Evolutionary conservation across 2,888 invertebrate species (phyloP), one percentile per base, ranked within the genome.

Genomic region (Lasioglossum pauxillum): DNA sequence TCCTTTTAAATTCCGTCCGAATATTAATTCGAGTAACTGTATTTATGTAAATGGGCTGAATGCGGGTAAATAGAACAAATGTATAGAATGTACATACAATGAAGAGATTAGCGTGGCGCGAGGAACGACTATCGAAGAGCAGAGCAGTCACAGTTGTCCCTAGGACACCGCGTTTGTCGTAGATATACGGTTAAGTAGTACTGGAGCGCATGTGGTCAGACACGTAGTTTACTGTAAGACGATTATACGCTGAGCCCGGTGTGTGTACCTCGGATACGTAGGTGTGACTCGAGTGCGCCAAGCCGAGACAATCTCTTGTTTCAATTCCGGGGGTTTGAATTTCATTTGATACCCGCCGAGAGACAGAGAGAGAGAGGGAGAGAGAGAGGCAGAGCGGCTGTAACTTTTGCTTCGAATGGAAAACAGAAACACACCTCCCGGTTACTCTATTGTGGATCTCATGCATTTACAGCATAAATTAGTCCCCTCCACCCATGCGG

Each of bases 101-200:
- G 64, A 64, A 46, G 64, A 46, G 60, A 46, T 76, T 46, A 46
- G 44, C 10, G 49, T 19, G 53, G 31, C 12, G 16, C 5, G 27
- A 38, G 35, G n/a, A 83, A 72, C 19, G 60, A 49, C 19, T 72
- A 75, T 53, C 64, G 60, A 38, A 1, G 72, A 67, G 72, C 57
- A 1, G 72, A 67, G 72, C 57, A 49, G 75, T 74, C 49, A 27
- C 27, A 41, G 60, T 41, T 31, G 73, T 31, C 19, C 7, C 12
- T 38, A 53, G 67, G 75, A 73, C 64, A 23, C 31, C 23, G 16
- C 77, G 73, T 77, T 23, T 71, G 72, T 53, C 69, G 41, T 67
- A 38, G 67, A 64, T 75, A 76, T 72, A 72, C 71, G 67, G 46
- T 80, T 89, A 89, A 89, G 81, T 86, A 82, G 83, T 79, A 60